phyloP scores from a whole-genome alignment of 1,140 invertebrate species.

The Euwallacea similis region DNA sequence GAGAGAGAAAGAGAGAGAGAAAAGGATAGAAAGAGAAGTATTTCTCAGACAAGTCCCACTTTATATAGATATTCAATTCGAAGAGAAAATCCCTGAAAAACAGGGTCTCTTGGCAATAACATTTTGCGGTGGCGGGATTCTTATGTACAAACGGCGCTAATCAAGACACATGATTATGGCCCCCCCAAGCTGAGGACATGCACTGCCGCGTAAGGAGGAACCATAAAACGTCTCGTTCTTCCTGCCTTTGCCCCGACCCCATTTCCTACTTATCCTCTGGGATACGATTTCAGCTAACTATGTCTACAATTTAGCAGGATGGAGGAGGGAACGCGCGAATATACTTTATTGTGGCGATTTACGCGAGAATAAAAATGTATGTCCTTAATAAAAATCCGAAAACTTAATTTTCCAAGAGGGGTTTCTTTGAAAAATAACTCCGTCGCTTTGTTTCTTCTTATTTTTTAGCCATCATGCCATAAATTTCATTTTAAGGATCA shows the following conservation, averaged over 20 bases:
- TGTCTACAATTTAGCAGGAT: constrained; percentile 37
- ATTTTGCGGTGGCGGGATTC: constrained; percentile 47
- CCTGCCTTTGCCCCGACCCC: constrained; percentile 33
- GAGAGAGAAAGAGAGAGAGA: too few species aligned
- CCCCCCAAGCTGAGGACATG: constrained; percentile 46
- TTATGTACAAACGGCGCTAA: constrained; percentile 55
- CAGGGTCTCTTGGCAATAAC: constrained; percentile 37
- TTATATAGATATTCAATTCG: too few species aligned
- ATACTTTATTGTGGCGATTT: constrained; percentile 33
- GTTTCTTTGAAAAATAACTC: too few species aligned
- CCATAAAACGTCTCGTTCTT: constrained; percentile 47
- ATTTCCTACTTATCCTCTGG: constrained; percentile 38
- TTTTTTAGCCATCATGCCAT: too few species aligned
- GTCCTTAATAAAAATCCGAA: constrained; percentile 32
- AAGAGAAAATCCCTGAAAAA: too few species aligned
- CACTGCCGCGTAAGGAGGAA: constrained; percentile 45
- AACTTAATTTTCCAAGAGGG: constrained; percentile 24
- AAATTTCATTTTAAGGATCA: too few species aligned
- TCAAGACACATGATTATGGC: constrained; percentile 55
- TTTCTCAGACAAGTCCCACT: too few species aligned
- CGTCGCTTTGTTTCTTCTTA: too few species aligned
- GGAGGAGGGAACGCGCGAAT: constrained; percentile 27
- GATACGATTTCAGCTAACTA: constrained; percentile 39
- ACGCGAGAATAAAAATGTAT: constrained; percentile 34
- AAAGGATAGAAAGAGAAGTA: too few species aligned